phyloP scores from a whole-genome alignment of 1,140 invertebrate species.

The Maconellicoccus hirsutus region DNA sequence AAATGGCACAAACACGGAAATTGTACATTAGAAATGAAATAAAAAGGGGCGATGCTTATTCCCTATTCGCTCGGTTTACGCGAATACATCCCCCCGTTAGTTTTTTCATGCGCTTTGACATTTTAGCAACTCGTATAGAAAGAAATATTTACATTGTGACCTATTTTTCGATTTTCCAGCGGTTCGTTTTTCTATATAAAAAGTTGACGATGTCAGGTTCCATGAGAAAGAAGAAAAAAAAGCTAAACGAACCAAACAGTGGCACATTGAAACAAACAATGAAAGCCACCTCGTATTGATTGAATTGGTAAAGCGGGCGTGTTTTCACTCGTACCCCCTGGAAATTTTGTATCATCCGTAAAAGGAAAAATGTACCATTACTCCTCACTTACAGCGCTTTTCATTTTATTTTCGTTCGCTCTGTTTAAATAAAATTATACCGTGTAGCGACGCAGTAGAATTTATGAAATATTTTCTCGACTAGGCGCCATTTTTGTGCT shows the following conservation, averaged over 20 bases:
- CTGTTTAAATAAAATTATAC: constrained; percentile 1
- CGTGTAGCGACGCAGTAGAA: not conserved
- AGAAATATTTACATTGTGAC: not conserved
- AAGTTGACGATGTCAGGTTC: too few species aligned
- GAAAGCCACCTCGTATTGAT: constrained; percentile 2
- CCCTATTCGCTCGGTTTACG: not conserved
- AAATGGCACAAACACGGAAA: not conserved
- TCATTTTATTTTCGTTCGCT: constrained; percentile 4
- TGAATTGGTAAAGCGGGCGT: not conserved
- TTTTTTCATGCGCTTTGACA: not conserved
- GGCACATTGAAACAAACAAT: constrained; percentile 4
- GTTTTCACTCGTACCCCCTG: not conserved
- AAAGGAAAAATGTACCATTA: constrained; percentile 1
- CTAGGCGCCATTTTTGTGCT: not conserved
- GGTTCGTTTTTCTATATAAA: not conserved
- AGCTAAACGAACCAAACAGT: not conserved
- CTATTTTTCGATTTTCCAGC: not conserved
- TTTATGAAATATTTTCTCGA: not conserved
- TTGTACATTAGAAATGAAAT: constrained; percentile 6
- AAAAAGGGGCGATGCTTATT: constrained; percentile 3
- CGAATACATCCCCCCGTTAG: not conserved
- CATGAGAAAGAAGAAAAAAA: not conserved
- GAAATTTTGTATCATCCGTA: not conserved
- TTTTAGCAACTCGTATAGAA: not conserved
- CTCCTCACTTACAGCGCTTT: not conserved